A percentile compares a stretch with the other conserved stretches of the same genome.
phyloP scores from a whole-genome alignment of 2,113 vertebrate genomes.

The Talpa occidentalis region DNA sequence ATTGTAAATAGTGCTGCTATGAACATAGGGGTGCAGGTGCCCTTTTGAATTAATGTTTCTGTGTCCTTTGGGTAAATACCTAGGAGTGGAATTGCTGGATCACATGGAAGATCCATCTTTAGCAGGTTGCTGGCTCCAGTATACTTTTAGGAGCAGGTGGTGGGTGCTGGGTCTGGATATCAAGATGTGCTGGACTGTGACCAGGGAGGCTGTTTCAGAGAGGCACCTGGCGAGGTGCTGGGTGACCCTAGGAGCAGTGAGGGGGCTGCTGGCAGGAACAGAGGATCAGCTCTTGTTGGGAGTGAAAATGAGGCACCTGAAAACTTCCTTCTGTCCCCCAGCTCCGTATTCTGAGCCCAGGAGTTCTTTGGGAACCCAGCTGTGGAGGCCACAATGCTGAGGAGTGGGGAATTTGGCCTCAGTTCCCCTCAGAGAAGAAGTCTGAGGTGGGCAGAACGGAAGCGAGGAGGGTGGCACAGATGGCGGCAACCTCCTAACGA shows the following conservation, averaged over 20 bases:
- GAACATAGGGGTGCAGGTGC: too few relatives aligned
- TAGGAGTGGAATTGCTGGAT: too few relatives aligned
- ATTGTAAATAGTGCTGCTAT: too few relatives aligned
- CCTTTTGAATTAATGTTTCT: too few relatives aligned
- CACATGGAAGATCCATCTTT: too few relatives aligned
- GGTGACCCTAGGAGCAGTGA: neutral
- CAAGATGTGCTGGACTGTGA: neutral
- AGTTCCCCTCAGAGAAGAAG: neutral
- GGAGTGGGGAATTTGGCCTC: neutral
- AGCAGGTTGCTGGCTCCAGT: neutral
- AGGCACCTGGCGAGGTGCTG: neutral
- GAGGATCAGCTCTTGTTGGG: neutral
- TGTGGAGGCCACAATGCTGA: neutral
- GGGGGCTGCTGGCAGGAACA: neutral
- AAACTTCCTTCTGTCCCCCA: neutral
- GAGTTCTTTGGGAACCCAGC: neutral
- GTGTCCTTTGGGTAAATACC: too few relatives aligned
- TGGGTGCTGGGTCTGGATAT: neutral
- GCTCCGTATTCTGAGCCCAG: neutral
- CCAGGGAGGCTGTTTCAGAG: accelerated
- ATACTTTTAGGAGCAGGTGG: neutral
- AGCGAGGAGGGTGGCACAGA: accelerated
- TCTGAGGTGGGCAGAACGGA: neutral
- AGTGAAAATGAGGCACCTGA: neutral
- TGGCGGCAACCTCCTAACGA: accelerated